These are phyloP conservation scores for Corydoras sp. DNA, from an alignment of 2,113 vertebrate species.

Conservation along the genomic window DNA sequence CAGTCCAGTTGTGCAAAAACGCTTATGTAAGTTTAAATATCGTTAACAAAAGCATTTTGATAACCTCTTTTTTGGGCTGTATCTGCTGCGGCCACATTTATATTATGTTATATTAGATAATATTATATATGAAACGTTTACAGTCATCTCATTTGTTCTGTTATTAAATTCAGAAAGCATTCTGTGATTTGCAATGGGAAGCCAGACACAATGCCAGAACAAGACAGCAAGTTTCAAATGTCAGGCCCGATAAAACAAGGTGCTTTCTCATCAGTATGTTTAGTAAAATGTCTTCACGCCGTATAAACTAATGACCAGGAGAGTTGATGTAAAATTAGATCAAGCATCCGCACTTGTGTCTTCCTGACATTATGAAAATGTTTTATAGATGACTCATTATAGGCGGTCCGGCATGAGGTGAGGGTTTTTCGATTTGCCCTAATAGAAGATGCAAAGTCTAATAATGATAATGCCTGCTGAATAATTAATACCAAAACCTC, in stretches of 20 bases:
- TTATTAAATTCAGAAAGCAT: too few relatives aligned
- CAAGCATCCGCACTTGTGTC: constrained; percentile 58
- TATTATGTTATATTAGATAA: too few relatives aligned
- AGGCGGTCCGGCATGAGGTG: constrained; percentile 63
- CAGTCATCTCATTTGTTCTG: too few relatives aligned
- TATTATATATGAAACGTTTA: too few relatives aligned
- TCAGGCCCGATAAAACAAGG: constrained; percentile 57
- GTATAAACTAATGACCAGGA: constrained; percentile 64
- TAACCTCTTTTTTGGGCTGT: too few relatives aligned
- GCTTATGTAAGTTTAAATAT: too few relatives aligned
- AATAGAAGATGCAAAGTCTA: constrained; percentile 68
- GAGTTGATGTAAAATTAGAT: constrained; percentile 63
- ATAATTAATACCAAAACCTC: constrained; percentile 72
- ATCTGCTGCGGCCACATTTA: too few relatives aligned
- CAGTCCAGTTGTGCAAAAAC: too few relatives aligned
- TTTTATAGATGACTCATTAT: constrained; percentile 76
- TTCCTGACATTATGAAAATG: constrained; percentile 70
- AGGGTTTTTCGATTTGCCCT: constrained; percentile 57
- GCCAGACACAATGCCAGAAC: neutral
- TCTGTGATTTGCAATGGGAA: too few relatives aligned
- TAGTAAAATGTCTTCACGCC: constrained; percentile 55
- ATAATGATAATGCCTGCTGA: constrained; percentile 72
- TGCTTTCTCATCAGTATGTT: constrained; percentile 50
- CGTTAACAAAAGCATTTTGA: too few relatives aligned
- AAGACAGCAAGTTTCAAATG: constrained; percentile 48